These are phyloP conservation scores for Pipistrellus kuhlii DNA, from an alignment of 2,797 vertebrate species.

Conservation along the genomic window DNA sequence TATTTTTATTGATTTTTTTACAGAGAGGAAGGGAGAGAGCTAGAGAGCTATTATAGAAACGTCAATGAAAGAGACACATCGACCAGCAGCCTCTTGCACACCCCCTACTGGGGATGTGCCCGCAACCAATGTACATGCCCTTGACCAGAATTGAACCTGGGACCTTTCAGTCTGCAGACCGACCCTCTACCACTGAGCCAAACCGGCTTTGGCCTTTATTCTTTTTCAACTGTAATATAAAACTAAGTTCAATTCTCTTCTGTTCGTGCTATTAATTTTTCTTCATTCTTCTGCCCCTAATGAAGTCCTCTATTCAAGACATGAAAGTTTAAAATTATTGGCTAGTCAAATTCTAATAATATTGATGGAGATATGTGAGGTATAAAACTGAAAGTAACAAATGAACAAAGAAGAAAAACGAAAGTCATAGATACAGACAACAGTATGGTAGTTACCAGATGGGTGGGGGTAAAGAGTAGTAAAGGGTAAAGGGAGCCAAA, in stretches of 20 bases:
- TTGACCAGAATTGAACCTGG: no score
- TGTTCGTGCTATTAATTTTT: background rate
- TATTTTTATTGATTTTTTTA: no score
- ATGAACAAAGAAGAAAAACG: background rate
- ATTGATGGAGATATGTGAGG: background rate
- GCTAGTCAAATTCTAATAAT: background rate
- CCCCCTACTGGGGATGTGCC: no score
- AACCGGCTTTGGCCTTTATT: no score
- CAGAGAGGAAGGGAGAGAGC: no score
- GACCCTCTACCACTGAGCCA: no score
- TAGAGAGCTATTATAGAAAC: no score
- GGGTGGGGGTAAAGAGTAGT: background rate
- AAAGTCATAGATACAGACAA: background rate
- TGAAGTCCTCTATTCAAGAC: background rate
- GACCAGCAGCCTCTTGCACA: no score
- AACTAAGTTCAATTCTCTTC: background rate
- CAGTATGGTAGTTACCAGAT: background rate
- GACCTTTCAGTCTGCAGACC: no score
- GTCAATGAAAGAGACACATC: no score
- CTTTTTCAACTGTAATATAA: background rate
- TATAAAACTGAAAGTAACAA: background rate
- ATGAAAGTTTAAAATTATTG: constrained; percentile 25
- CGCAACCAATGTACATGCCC: no score
- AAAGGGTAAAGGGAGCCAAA: background rate
- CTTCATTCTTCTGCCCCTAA: background rate